These are phyloP conservation scores for Drosophila eugracilis DNA, from an alignment of 1,140 invertebrate genomes.

Conservation along the genomic window DNA sequence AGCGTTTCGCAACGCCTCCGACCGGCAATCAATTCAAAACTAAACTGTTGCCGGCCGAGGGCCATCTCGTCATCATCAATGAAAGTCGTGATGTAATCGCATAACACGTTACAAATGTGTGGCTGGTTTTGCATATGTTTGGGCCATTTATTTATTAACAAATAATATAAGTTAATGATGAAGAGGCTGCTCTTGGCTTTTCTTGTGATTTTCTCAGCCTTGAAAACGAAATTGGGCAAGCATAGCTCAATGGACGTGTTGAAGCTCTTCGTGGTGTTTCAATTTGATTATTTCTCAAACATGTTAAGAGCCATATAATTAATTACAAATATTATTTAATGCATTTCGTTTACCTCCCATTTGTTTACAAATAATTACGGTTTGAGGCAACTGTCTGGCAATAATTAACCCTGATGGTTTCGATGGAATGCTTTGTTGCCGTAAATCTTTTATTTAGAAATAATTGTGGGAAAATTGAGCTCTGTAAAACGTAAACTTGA, in stretches of 20 bases:
- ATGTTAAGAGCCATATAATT: neutral
- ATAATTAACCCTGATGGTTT: neutral
- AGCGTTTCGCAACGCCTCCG: slow-evolving; percentile 34
- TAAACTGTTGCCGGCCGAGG: slow-evolving; percentile 38
- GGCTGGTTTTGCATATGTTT: slow-evolving; percentile 33
- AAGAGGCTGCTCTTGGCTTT: slow-evolving; percentile 21
- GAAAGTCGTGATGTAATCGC: slow-evolving; percentile 57
- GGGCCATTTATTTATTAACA: slow-evolving; percentile 51
- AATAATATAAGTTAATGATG: slow-evolving; percentile 47
- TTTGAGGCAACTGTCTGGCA: neutral
- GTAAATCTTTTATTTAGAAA: neutral
- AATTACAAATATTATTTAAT: slow-evolving; percentile 3
- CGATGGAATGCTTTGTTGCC: neutral
- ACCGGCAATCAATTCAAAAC: slow-evolving; percentile 41
- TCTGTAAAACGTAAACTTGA: neutral
- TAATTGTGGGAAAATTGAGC: slow-evolving; percentile 1
- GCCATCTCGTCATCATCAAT: slow-evolving; percentile 37
- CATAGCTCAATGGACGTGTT: neutral
- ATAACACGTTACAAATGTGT: slow-evolving; percentile 41
- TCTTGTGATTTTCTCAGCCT: slow-evolving; percentile 18
- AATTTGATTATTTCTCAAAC: slow-evolving; percentile 1
- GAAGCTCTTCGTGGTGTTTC: neutral
- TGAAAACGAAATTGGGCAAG: slow-evolving; percentile 14
- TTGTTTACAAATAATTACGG: neutral
- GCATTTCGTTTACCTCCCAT: neutral